These are phyloP conservation scores for Xenops minutus DNA, from an alignment of 2,797 vertebrate species.

Conservation along the genomic window DNA sequence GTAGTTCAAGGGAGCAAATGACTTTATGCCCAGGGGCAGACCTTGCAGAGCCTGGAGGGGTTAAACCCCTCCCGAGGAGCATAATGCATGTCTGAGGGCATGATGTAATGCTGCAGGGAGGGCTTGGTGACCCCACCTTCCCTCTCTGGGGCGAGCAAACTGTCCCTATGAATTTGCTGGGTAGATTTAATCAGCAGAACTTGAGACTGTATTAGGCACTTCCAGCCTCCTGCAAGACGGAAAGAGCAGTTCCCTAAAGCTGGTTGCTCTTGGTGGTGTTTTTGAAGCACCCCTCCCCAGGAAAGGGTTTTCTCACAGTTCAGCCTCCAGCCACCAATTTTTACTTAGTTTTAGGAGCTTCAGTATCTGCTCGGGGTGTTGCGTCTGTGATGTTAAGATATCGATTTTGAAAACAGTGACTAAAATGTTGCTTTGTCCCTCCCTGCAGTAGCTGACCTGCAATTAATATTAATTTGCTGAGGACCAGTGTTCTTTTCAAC, in stretches of 20 bases:
- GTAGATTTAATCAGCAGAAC: background rate
- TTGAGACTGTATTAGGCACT: background rate
- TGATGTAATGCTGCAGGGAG: background rate
- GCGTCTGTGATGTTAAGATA: background rate
- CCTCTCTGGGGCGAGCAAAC: background rate
- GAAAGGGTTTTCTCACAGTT: background rate
- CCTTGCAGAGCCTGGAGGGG: background rate
- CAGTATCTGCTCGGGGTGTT: background rate
- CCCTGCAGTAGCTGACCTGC: background rate
- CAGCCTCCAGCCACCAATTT: background rate
- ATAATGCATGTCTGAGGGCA: background rate
- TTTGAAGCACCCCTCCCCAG: background rate
- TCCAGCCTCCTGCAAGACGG: background rate
- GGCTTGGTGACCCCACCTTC: background rate
- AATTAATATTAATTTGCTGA: background rate
- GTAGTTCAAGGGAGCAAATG: background rate
- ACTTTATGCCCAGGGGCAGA: background rate
- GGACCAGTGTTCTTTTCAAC: background rate
- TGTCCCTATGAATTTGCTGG: background rate
- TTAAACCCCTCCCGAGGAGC: background rate
- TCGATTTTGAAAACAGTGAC: accelerated
- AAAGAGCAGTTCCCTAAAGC: background rate
- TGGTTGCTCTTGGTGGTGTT: background rate
- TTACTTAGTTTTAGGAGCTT: background rate
- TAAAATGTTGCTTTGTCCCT: background rate